These are phyloP conservation scores for Gryon sp. DNA, from an alignment of 1,140 invertebrate species.

Conservation along the genomic window DNA sequence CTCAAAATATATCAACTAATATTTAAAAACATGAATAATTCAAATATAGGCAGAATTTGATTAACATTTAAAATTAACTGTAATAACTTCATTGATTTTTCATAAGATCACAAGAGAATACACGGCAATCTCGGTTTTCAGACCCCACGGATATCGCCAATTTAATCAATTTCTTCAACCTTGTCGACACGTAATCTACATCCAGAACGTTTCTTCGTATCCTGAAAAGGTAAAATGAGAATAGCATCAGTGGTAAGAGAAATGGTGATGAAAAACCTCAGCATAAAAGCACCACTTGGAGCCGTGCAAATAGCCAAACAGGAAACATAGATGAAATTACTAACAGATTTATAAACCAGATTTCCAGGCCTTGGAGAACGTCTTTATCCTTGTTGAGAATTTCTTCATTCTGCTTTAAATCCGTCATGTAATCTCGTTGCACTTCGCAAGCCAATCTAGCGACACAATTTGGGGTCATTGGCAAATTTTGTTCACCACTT, in stretches of 20 bases:
- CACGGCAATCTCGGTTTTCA: conserved; percentile 61
- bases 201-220: conserved; percentile 70
- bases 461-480: conserved; percentile 70
- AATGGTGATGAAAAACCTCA: neutral
- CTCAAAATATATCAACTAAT: no score
- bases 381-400: conserved; percentile 69
- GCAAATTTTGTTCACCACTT: conserved; percentile 46
- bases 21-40: no score
- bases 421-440: conserved; percentile 70
- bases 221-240: conserved; percentile 64
- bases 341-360: conserved; percentile 74
- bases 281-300: conserved; percentile 11
- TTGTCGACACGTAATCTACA: conserved; percentile 60
- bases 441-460: conserved; percentile 75
- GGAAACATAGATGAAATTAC: conserved; percentile 41
- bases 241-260: neutral
- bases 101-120: conserved; percentile 67
- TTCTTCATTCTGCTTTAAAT: conserved; percentile 67
- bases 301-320: conserved; percentile 1
- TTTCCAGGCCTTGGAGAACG: conserved; percentile 70
- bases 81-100: conserved; percentile 52
- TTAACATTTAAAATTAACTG: no score
- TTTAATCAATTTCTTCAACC: conserved; percentile 71
- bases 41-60: no score
- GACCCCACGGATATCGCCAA: conserved; percentile 71